Conservation (phyloP, 2,888 invertebrate species). For the Tridacna gigas region DNA sequence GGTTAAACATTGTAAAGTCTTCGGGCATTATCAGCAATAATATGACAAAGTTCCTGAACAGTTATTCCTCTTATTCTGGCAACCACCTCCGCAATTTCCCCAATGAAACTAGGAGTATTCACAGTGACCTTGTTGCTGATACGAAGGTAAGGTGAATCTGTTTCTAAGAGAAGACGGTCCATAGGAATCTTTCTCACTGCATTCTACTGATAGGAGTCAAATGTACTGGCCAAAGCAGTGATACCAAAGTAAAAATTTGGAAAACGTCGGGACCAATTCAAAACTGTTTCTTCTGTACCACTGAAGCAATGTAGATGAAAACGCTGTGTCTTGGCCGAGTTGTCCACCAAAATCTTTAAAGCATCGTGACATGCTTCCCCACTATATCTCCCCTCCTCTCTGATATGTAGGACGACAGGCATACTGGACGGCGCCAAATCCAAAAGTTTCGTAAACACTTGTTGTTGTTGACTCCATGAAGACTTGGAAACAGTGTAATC, state of each 20-base stretch:
- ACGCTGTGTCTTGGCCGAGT: not conserved
- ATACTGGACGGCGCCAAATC: not conserved
- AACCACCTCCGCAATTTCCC: not conserved
- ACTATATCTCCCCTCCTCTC: not conserved
- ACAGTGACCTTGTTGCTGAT: not conserved
- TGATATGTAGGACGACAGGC: too few relatives aligned
- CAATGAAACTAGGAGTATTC: not conserved
- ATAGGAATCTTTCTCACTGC: too few relatives aligned
- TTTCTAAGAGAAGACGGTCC: not conserved
- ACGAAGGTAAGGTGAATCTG: not conserved
- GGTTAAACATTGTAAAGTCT: too few relatives aligned
- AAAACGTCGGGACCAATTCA: not conserved
- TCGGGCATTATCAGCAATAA: not conserved
- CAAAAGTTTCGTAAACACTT: not conserved
- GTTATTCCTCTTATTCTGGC: not conserved
- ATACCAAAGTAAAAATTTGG: not conserved
- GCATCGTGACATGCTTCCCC: not conserved
- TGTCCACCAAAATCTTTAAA: too few relatives aligned
- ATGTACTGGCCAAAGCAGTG: too few relatives aligned
- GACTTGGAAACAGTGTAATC: too few relatives aligned
- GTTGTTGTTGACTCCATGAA: too few relatives aligned
- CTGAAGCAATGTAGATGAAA: too few relatives aligned
- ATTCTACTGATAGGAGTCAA: too few relatives aligned
- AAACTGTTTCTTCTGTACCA: not conserved
- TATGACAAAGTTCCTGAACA: not conserved